Base-by-base conservation (phyloP, 2,888 invertebrate genomes). In the Aethes cnicana region DNA sequence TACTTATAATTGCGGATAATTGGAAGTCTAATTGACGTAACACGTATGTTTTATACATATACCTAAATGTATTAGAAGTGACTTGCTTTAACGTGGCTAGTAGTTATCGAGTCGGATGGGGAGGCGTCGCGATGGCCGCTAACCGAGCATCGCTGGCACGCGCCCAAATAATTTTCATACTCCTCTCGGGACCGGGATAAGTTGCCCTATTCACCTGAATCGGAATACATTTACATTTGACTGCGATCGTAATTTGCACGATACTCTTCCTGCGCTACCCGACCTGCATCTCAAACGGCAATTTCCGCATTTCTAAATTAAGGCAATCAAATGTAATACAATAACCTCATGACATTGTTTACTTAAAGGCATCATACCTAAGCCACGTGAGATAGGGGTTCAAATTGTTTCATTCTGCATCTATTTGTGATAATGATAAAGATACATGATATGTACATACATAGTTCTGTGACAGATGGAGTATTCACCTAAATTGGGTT, bases 201-300 rank as follows among this genome's bases (percentile, higher is more conserved):
- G 75, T 80, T 72, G 81, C 78, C 74, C 81, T 81, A 77, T 85
- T 84, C 85, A 86, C 85, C 85, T 85, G 81, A 77, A 83, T 80
- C 69, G 76, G 75, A 73, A 78, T 77, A 80, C 68, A 70, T 77
- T 76, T 77, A 72, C 63, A 58, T 56, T 42, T 33, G 55, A 61
- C 55, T 50, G 56, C 59, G 57, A 63, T 64, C 54, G 57, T 53
- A 54, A 59, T 55, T 53, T 47, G 26, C 26, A 32, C 33, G 26
- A 36, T 50, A 30, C 12, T 23, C 9, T 25, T 42, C 17, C 42
- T 21, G 32, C 11, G 9, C 16, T 11, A 21, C 28, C 37, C 47
- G 12, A 9, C 28, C 6, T 11, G 28, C 12, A 12, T 5, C 28
- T 28, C 11, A 6, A 12, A 12, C 0, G 28, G 12, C 6, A 9